Evolutionary conservation across 2,113 vertebrate genomes (phyloP), one percentile per base, ranked within the genome.

Genomic region (Syngnathus floridae): DNA sequence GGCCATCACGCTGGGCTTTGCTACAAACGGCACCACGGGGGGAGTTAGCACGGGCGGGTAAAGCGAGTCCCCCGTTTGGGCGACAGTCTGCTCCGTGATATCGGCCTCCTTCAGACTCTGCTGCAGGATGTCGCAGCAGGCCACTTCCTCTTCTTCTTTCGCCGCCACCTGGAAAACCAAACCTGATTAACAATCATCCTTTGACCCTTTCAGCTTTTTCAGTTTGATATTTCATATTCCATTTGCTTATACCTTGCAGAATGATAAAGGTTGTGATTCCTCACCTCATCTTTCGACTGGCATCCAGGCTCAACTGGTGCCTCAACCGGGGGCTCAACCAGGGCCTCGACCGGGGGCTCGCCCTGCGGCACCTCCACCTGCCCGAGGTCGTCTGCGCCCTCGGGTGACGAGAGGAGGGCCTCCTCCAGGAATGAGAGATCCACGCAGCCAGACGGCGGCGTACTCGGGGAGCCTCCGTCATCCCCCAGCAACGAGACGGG

Each of bases 371-470:
- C 26, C 22, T 36, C 75, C 77, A 67, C 81, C 43, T 70, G 78
- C 38, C 12, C n/a, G 1, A 78, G 66, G 69, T 82, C 88, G 31
- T 82, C 86, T 35, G 52, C 81, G 26, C 66, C 84, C 73, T 85
- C 83, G 0, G 91, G 90, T 37, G 89, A 92, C 13, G 85, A 90
- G 74, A 92, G 72, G 19, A 92, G 87, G 0, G 88, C 91, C 81
- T 92, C 91, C 70, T 92, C 91, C 85, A 92, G 78, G 83, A 91
- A 92, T 76, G 91, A 91, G 71, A 92, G 84, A 68, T 92, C 91
- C 83, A 91, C 90, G 64, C 90, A 91, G 22, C 86, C 88, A 0
- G 90, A 80, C 1, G 88, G 86, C 49, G 88, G 84, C 0, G 87
- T 87, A 74, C 83, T 87, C 13, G 88, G 86, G 67, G 87, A 89